A percentile compares a stretch with the other conserved stretches of the same genome.
phyloP scores from a whole-genome alignment of 2,888 invertebrate species.

The Orchesellides sinensis region DNA sequence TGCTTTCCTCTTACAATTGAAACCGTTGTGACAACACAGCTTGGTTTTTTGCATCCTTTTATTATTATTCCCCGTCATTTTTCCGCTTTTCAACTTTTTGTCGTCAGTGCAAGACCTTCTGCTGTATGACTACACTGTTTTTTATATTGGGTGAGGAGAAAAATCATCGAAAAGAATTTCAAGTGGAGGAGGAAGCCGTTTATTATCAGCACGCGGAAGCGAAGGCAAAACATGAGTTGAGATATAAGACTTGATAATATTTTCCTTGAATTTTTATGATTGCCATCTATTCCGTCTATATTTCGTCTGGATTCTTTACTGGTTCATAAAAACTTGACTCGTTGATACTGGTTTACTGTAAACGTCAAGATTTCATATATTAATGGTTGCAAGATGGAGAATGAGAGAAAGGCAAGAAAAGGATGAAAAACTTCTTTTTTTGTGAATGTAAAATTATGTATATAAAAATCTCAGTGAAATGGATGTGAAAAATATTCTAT shows the following conservation, averaged over 20 bases:
- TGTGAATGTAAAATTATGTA: constrained; percentile 17
- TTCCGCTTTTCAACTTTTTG: constrained; percentile 17
- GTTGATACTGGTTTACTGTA: constrained; percentile 19
- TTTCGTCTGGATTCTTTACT: background rate
- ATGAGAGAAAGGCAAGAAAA: constrained; percentile 15
- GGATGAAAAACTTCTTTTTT: background rate
- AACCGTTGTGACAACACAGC: background rate
- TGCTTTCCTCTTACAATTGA: background rate
- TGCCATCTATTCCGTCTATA: background rate
- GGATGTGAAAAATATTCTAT: constrained; percentile 50
- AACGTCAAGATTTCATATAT: constrained; percentile 43
- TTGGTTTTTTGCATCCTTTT: constrained; percentile 10
- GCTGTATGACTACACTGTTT: background rate
- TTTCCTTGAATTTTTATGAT: constrained; percentile 45
- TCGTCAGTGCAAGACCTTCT: constrained; percentile 1
- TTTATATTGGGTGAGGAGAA: no score
- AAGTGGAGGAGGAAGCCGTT: constrained; percentile 6
- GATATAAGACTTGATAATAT: constrained; percentile 16
- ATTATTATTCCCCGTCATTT: constrained; percentile 39
- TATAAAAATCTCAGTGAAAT: constrained; percentile 13
- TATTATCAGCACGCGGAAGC: constrained; percentile 6
- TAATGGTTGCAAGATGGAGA: constrained; percentile 22
- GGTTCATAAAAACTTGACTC: background rate
- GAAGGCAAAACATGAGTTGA: constrained; percentile 29
- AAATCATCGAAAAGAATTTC: constrained; percentile 20